A percentile compares a stretch with the other conserved stretches of the same genome.
Evolutionary conservation across 1,140 invertebrate species (phyloP).

Genomic region (Trachelipus rathkii): DNA sequence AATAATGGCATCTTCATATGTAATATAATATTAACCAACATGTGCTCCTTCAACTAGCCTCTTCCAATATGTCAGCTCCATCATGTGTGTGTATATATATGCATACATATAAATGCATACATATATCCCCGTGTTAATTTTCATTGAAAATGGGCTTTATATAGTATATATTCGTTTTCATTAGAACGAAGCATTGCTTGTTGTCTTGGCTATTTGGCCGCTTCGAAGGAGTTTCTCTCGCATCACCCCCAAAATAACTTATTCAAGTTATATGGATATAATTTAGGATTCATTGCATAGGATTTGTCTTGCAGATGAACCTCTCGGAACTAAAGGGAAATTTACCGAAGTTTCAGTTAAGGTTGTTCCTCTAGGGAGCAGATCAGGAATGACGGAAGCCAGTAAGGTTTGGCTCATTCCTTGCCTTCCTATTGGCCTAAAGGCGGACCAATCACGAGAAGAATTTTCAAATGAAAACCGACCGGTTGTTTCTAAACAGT

Average conservation of each 20-base stretch:
- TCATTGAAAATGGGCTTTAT: neutral
- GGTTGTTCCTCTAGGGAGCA: neutral
- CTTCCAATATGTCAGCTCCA: too few relatives aligned
- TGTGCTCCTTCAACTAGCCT: too few relatives aligned
- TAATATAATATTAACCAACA: too few relatives aligned
- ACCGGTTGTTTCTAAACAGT: too few relatives aligned
- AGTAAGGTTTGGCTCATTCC: neutral
- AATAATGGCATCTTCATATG: too few relatives aligned
- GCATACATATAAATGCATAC: neutral
- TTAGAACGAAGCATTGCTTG: neutral
- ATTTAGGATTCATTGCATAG: neutral
- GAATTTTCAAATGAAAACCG: neutral
- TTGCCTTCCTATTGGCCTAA: neutral
- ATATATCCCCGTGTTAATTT: neutral
- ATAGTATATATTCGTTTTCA: neutral
- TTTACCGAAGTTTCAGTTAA: conserved; percentile 2
- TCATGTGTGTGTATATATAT: neutral
- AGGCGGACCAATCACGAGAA: neutral
- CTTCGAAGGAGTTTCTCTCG: neutral
- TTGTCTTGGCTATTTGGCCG: neutral
- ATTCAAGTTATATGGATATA: conserved; percentile 3
- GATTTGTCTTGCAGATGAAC: conserved; percentile 12
- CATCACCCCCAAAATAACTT: neutral
- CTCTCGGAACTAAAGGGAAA: conserved; percentile 9
- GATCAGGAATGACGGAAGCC: neutral